These are phyloP conservation scores for Xyrauchen texanus DNA, from an alignment of 2,113 vertebrate species.

Conservation along the genomic window DNA sequence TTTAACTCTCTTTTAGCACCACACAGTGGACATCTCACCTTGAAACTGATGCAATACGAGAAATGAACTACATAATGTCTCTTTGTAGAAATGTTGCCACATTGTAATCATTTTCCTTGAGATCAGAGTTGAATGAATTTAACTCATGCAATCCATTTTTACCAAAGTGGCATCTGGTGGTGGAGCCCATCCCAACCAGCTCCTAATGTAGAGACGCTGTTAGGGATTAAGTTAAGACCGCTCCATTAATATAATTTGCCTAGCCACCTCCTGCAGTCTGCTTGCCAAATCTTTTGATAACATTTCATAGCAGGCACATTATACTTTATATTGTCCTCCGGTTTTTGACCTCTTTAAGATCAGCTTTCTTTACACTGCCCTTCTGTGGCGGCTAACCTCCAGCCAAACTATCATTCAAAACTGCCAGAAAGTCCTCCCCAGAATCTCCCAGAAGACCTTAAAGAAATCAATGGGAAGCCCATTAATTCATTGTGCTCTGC, in stretches of 20 bases:
- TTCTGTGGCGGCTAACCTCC: slow-evolving; percentile 14
- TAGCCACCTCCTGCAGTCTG: neutral
- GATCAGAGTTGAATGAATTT: too few relatives aligned
- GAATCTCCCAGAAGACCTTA: slow-evolving; percentile 24
- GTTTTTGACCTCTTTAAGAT: neutral
- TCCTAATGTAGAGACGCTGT: too few relatives aligned
- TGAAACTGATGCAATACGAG: too few relatives aligned
- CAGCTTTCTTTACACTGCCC: slow-evolving; percentile 1
- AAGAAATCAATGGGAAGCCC: slow-evolving; percentile 39
- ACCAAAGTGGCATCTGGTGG: too few relatives aligned
- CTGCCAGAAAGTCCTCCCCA: slow-evolving; percentile 2
- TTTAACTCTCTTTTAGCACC: too few relatives aligned
- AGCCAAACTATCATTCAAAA: slow-evolving; percentile 26
- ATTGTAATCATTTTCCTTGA: too few relatives aligned
- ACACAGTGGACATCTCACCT: too few relatives aligned
- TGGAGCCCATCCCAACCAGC: too few relatives aligned
- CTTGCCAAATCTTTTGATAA: neutral
- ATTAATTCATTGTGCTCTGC: slow-evolving; percentile 31
- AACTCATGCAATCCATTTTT: too few relatives aligned
- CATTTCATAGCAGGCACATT: neutral
- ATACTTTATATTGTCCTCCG: neutral
- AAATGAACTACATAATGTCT: too few relatives aligned
- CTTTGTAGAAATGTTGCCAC: too few relatives aligned
- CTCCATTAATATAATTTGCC: neutral
- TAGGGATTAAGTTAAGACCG: too few relatives aligned